Base-by-base conservation (phyloP, 2,888 invertebrate genomes). In the Mamestra brassicae region DNA sequence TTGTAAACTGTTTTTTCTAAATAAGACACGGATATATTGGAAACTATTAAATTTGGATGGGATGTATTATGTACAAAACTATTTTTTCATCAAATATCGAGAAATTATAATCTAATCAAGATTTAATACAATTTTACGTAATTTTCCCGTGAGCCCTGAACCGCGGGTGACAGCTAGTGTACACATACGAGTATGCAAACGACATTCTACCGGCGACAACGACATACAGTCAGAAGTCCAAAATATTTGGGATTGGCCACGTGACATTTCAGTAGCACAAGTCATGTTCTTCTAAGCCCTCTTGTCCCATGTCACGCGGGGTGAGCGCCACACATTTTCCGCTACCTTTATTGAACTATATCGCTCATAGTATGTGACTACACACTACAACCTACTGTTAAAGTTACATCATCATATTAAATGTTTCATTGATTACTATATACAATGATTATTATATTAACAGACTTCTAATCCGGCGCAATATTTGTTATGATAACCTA, bases 401-500 rank as follows among this genome's bases (percentile, higher is more conserved):
- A 65, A 8, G 4, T 47, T 55, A 55, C 13, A 55, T n/a, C 38
- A 78, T 61, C 34, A 42, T 10, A 66, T 82, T 62, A 57, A 58
- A 55, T 55, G 42, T 66, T 5, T 45, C 7, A 77, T 65, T 65
- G 61, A 71, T 77, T 54, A 62, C 47, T 58, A 76, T 36, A 57
- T 65, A 76, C 69, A 76, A 79, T 61, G 60, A 60, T 64, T 68
- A 68, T 42, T 74, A 52, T 75, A 58, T 50, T 64, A 7, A 57
- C 26, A 11, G 54, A 11, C 38, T 77, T 54, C 34, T 70, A 62
- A 54, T 81, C 45, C 64, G 3, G 15, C 6, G 17, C n/a, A 11
- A 15, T 70, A 47, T 58, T 50, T 6, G 5, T 26, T 10, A n/a
- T 52, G 77, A 78, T 78, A 78, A 78, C 82, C 82, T 81, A n/a